Conservation (phyloP, 2,113 vertebrate species). For the Corythornis cristatus region DNA sequence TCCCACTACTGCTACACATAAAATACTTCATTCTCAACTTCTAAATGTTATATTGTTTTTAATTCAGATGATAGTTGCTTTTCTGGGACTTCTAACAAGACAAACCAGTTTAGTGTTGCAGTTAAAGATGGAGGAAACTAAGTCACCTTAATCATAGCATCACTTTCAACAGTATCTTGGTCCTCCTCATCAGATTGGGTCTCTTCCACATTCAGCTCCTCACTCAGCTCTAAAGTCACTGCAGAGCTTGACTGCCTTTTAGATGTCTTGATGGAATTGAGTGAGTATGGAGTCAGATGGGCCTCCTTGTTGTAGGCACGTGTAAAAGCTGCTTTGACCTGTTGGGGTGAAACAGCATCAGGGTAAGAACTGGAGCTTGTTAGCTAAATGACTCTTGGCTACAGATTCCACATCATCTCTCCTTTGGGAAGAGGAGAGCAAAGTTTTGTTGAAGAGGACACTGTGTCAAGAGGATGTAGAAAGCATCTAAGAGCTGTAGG, state of each 20-base stretch:
- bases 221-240: constrained; percentile 62
- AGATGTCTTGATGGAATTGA: constrained; percentile 81
- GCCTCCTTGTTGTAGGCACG: constrained; percentile 91
- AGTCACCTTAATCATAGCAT: constrained; percentile 96
- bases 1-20: neutral
- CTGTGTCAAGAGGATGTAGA: neutral
- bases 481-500: neutral
- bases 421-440: neutral
- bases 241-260: constrained; percentile 66
- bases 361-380: neutral
- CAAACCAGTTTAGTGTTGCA: neutral
- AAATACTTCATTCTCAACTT: too few relatives aligned
- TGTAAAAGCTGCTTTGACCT: constrained; percentile 97
- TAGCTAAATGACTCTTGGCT: neutral
- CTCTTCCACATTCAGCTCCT: constrained; percentile 71
- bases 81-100: neutral
- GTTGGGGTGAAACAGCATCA: neutral
- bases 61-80: neutral
- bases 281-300: constrained; percentile 89
- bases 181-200: constrained; percentile 80
- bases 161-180: constrained; percentile 77
- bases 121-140: neutral
- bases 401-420: neutral
- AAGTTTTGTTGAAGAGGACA: neutral
- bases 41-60: too few relatives aligned